Evolutionary conservation across 2,888 invertebrate genomes (phyloP), one percentile per base, ranked within the genome.

Genomic region (Epistrophe eligans): DNA sequence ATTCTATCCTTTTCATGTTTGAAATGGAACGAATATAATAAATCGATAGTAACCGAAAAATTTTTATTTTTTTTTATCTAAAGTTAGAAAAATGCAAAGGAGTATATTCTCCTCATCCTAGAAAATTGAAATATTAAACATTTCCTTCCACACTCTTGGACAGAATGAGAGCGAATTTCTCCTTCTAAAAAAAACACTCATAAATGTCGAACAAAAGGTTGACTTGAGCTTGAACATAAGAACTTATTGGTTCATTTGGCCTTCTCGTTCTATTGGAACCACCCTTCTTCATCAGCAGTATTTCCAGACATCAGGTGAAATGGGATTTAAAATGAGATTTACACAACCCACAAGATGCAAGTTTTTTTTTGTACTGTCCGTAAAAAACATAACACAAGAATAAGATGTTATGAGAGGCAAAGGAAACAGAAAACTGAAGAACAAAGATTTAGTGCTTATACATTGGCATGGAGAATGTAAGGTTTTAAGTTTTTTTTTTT

Each of bases 91-190:
- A 57, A 60, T 73, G 58, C 28, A 66, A 66, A 79, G 19, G 45
- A 55, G 13, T 45, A 13, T 60, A 0, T n/a, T 17, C 28, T 50
- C 19, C 28, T 24, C 17, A 71, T 40, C 38, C 60, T 40, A 55
- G 60, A 77, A 83, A 66, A 77, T 67, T 72, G 66, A 77, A 77
- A 83, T 66, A 60, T 79, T 77, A 45, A 73, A 73, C 60, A 77
- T 73, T 77, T 79, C 55, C 67, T 79, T 79, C 60, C 60, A 72
- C 83, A 79, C 60, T 67, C 28, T 52, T 73, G 73, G n/a, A 8
- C 28, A 17, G n/a, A 17, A 48, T 38, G n/a, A n/a, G 19, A 58
- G 10, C 9, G 13, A 73, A 17, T 19, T n/a, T 50, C 6, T 13
- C 9, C 43, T 38, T 35, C 0, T 10, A 55, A 13, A 57, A 35